Evolutionary conservation across 2,888 invertebrate genomes (phyloP), one percentile per base, ranked within the genome.

Genomic region (Apamea anceps): DNA sequence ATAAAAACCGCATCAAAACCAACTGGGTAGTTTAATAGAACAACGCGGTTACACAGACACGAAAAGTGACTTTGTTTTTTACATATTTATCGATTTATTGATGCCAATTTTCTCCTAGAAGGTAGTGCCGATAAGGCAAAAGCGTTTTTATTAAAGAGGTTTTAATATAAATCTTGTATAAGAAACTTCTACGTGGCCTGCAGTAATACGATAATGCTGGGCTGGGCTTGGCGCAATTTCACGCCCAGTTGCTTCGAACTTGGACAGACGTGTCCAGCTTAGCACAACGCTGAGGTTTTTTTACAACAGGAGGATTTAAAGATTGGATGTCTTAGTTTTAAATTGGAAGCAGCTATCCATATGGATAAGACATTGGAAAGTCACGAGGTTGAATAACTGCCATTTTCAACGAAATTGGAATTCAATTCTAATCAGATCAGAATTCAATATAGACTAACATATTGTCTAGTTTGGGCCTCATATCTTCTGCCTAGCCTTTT

Each of bases 191-290:
- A 45, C 32, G n/a, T 51, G 21, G 72, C 42, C 54, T 81, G 82
- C 25, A 72, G 10, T 18, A 0, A 4, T 15, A 15, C 57, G 71
- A 71, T 77, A 77, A 25, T 67, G 15, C 72, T 65, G 12, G 21
- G 10, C 67, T 68, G 12, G 25, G 8, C 62, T 71, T 42, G 65
- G 54, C 5, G 63, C 84, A 86, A 85, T 85, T 85, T 85, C 87
- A 85, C 78, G 84, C 60, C n/a, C 25, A 48, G 60, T 83, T 62
- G 72, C 72, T 21, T 48, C 54, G 42, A 57, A 62, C 45, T 65
- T 77, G 73, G 74, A 75, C 67, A 75, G 83, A 72, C 84, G 51
- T 67, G 77, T 65, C 82, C 74, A 63, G 66, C 72, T 57, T 37
- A 37, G 51, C 25, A 15, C 42, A 57, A 57, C 42, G 48, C 18